A percentile compares a stretch with the other conserved stretches of the same genome.
Conservation (phyloP, 2,888 invertebrate species). For the Lomographa bimaculata region DNA sequence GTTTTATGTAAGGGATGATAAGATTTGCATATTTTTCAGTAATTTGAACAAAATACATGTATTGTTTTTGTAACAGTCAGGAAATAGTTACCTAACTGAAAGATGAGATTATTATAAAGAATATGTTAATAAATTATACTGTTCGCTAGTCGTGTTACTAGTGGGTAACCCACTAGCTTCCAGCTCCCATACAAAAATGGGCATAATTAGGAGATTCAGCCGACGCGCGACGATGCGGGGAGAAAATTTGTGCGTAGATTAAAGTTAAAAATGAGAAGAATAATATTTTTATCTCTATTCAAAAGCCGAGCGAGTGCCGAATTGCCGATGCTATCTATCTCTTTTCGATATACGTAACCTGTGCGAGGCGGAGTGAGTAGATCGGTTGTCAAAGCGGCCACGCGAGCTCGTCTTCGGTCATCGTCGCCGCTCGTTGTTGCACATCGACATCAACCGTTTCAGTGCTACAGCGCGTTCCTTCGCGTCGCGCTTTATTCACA, state of each 20-base stretch:
- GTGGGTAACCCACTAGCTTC: too few species aligned
- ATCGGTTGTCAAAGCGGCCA: slow-evolving; percentile 55
- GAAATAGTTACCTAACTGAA: too few species aligned
- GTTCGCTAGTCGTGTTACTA: too few species aligned
- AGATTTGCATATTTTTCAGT: too few species aligned
- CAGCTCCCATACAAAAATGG: too few species aligned
- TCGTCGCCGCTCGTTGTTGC: slow-evolving; percentile 60
- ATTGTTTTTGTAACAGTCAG: too few species aligned
- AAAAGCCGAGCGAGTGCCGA: slow-evolving; percentile 47
- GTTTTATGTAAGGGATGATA: too few species aligned
- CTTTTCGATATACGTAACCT: slow-evolving; percentile 48
- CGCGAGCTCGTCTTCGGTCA: slow-evolving; percentile 52
- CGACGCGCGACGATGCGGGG: too few species aligned
- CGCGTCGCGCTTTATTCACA: slow-evolving; percentile 78
- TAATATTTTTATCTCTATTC: slow-evolving; percentile 34
- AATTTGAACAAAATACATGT: too few species aligned
- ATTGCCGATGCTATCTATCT: slow-evolving; percentile 51
- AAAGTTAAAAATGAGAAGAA: slow-evolving; percentile 36
- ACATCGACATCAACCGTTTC: slow-evolving; percentile 81
- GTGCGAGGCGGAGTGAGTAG: slow-evolving; percentile 38
- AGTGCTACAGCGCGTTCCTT: slow-evolving; percentile 80
- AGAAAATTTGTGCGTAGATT: slow-evolving; percentile 21
- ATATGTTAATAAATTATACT: too few species aligned
- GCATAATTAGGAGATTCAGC: too few species aligned
- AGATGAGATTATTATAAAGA: too few species aligned